Evolutionary conservation across 1,140 invertebrate genomes (phyloP).

Genomic region (Zaprionus ghesquierei): DNA sequence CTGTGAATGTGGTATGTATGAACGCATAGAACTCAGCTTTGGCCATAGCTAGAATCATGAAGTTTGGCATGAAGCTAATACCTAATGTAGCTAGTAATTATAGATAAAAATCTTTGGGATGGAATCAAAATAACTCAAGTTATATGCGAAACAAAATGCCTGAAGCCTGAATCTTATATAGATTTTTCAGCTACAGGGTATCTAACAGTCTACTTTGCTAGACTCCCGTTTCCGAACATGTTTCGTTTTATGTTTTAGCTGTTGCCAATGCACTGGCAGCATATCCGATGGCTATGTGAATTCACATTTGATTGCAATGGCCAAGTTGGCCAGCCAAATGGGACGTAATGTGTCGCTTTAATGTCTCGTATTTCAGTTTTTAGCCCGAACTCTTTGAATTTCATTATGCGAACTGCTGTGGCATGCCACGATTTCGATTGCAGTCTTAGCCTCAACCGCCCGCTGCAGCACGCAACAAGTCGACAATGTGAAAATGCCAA

Average conservation of each 20-base stretch:
- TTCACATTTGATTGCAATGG: conserved; percentile 47
- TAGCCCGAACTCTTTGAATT: conserved; percentile 44
- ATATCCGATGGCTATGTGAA: conserved; percentile 47
- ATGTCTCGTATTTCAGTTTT: conserved; percentile 41
- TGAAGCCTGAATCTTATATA: too few species aligned
- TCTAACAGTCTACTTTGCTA: background rate
- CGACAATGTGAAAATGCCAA: conserved; percentile 61
- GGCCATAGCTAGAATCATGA: background rate
- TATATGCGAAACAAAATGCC: too few species aligned
- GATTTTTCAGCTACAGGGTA: too few species aligned
- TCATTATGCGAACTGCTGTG: conserved; percentile 42
- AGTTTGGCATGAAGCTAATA: background rate
- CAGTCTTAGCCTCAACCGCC: conserved; percentile 21
- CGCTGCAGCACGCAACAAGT: conserved; percentile 5
- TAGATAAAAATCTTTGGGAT: too few species aligned
- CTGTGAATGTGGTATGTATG: conserved; percentile 4
- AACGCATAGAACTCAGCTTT: background rate
- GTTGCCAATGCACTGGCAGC: conserved; percentile 15
- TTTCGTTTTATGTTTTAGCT: background rate
- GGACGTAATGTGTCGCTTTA: conserved; percentile 51
- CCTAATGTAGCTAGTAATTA: background rate
- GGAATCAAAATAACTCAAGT: too few species aligned
- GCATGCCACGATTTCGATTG: conserved; percentile 13
- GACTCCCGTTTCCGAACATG: background rate
- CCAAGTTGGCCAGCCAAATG: conserved; percentile 34